Conservation (phyloP, 2,113 vertebrate species). For the Sula dactylatra region DNA sequence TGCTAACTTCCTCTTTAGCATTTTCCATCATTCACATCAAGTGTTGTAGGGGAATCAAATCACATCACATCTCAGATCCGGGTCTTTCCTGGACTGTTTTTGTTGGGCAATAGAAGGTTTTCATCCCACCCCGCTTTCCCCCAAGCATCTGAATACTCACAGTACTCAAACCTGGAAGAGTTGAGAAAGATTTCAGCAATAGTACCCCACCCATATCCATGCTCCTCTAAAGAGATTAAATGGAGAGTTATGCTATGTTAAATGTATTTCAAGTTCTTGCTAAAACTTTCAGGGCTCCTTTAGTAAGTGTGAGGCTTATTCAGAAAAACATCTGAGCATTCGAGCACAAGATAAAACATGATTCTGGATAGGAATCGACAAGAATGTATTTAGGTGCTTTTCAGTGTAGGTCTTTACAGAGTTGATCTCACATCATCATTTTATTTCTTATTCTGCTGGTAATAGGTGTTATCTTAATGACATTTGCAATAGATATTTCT, state of each 20-base stretch:
- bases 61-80: background rate
- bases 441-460: background rate
- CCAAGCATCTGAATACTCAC: background rate
- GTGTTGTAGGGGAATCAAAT: background rate
- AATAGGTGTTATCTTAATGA: background rate
- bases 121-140: background rate
- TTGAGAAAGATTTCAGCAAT: background rate
- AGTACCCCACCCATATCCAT: background rate
- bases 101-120: background rate
- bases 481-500: background rate
- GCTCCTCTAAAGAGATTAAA: background rate
- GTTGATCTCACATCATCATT: background rate
- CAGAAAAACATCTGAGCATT: background rate
- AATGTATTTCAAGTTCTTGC: background rate
- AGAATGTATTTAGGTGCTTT: background rate
- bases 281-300: background rate
- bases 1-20: background rate
- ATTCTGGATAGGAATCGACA: background rate
- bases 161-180: background rate
- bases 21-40: background rate
- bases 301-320: background rate
- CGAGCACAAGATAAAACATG: background rate
- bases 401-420: background rate
- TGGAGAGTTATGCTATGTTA: background rate
- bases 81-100: background rate